Evolutionary conservation across 1,140 invertebrate genomes (phyloP).

Genomic region (Drosophila ananassae): DNA sequence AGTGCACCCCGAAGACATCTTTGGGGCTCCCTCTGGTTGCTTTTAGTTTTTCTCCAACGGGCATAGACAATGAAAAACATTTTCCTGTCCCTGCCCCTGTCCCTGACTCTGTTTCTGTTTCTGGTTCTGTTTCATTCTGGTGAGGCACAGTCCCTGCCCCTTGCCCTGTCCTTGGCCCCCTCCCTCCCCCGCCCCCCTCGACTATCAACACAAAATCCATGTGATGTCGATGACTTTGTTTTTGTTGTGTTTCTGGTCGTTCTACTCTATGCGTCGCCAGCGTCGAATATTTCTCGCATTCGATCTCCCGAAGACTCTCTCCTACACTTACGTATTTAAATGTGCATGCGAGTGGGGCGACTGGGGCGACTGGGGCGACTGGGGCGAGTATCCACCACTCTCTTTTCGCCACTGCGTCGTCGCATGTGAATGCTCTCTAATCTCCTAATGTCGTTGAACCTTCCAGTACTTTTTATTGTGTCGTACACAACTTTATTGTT

Average conservation of each 20-base stretch:
- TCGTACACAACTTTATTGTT: constrained; percentile 71
- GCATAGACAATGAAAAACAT: constrained; percentile 75
- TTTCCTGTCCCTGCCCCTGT: constrained; percentile 61
- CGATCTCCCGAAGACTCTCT: constrained; percentile 27
- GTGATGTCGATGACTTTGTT: constrained; percentile 74
- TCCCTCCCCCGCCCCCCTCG: constrained; percentile 14
- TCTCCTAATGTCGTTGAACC: constrained; percentile 76
- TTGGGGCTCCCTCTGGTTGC: constrained; percentile 27
- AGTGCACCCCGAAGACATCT: constrained; percentile 1
- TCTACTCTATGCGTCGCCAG: constrained; percentile 40
- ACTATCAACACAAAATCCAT: constrained; percentile 70
- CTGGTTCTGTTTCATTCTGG: constrained; percentile 21
- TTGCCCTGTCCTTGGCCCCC: constrained; percentile 31
- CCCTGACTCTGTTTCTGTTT: constrained; percentile 4
- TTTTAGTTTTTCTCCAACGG: constrained; percentile 67
- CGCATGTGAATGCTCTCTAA: constrained; percentile 67
- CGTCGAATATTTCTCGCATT: constrained; percentile 20
- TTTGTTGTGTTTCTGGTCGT: constrained; percentile 50
- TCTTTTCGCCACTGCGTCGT: constrained; percentile 33
- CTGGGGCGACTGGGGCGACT: too few species aligned
- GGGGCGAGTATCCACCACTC: constrained; percentile 10
- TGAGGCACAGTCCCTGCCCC: constrained; percentile 19
- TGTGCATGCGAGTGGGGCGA: constrained; percentile 38
- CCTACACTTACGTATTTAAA: constrained; percentile 49
- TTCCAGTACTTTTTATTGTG: constrained; percentile 55